phyloP scores from a whole-genome alignment of 2,797 vertebrate genomes.

The Pachyuromys duprasi region DNA sequence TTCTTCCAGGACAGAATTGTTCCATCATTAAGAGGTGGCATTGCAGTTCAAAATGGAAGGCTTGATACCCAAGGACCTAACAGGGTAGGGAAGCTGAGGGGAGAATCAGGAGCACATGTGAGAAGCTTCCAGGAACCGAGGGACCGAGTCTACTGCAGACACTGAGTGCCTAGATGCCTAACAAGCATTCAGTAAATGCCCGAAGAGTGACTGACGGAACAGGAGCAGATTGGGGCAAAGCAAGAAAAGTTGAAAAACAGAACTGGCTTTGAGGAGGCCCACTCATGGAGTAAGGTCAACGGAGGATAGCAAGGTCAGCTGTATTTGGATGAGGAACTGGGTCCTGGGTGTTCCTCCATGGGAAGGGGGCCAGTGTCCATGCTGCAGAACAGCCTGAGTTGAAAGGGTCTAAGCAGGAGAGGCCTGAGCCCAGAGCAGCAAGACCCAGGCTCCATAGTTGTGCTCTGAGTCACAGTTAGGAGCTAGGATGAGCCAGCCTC shows the following conservation, averaged over 20 bases:
- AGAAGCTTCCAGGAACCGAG: background rate
- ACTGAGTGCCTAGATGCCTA: background rate
- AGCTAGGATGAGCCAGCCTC: background rate
- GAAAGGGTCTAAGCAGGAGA: slow-evolving; percentile 18
- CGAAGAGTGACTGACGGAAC: background rate
- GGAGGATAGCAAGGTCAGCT: background rate
- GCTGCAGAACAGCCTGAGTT: background rate
- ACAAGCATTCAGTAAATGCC: background rate
- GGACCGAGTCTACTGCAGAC: background rate
- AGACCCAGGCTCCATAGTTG: background rate
- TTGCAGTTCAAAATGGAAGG: background rate
- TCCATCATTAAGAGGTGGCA: background rate
- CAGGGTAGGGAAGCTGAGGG: background rate
- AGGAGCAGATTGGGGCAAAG: background rate
- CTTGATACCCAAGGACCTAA: background rate
- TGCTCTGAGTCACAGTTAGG: slow-evolving; percentile 31
- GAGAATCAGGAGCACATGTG: background rate
- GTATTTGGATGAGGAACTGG: background rate
- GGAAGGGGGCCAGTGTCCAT: background rate
- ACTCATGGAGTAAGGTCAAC: background rate
- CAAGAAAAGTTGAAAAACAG: background rate
- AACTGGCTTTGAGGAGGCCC: background rate
- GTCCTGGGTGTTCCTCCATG: rapidly evolving
- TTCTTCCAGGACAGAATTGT: background rate
- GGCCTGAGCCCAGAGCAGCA: background rate